Evolutionary conservation across 2,113 vertebrate species (phyloP).

Genomic region (Hippolais icterina): DNA sequence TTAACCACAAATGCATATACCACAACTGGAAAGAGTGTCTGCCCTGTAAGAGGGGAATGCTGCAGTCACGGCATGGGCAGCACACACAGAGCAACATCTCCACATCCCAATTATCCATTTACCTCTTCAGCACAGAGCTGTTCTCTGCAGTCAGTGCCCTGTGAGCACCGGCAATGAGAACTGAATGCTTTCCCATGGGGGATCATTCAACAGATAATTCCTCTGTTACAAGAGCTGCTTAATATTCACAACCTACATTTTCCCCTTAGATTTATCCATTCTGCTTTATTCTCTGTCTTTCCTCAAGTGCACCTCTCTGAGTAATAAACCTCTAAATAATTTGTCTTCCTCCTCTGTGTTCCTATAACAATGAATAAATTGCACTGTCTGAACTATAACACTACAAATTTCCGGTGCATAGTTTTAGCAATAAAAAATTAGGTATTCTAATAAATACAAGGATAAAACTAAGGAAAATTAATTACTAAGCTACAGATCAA

Average conservation of each 20-base stretch:
- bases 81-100: neutral
- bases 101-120: fast-evolving
- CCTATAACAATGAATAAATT: conserved; percentile 49
- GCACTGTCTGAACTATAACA: conserved; percentile 62
- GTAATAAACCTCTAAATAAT: neutral
- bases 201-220: neutral
- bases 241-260: neutral
- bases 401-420: conserved; percentile 68
- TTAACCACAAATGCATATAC: neutral
- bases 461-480: conserved; percentile 73
- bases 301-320: neutral
- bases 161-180: neutral
- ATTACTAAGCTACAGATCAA: conserved; percentile 69
- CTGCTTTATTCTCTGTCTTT: neutral
- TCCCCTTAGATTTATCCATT: neutral
- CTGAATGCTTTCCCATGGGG: neutral
- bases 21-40: neutral
- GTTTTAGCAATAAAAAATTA: conserved; percentile 71
- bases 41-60: neutral
- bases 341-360: neutral
- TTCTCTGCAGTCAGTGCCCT: neutral
- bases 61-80: neutral
- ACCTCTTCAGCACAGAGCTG: neutral
- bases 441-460: conserved; percentile 72
- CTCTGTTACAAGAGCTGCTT: neutral